Evolutionary conservation across 2,888 invertebrate species (phyloP).

Genomic region (Eupithecia pulchellata): DNA sequence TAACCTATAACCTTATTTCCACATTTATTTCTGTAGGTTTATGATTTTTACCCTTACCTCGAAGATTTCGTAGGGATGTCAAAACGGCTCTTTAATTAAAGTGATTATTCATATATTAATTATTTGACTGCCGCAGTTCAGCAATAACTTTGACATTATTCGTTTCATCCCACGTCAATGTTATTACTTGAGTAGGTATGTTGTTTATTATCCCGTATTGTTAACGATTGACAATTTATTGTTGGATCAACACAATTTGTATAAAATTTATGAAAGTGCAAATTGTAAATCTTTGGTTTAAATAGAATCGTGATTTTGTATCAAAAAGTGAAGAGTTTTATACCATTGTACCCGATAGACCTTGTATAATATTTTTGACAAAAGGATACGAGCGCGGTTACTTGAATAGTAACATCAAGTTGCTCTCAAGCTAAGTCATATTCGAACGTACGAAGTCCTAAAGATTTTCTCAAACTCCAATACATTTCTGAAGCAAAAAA

Average conservation of each 20-base stretch:
- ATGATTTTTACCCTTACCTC: background rate
- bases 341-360: too few relatives aligned
- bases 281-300: background rate
- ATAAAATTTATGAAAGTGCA: background rate
- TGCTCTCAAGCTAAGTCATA: background rate
- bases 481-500: background rate
- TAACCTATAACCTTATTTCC: too few relatives aligned
- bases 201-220: slow-evolving; percentile 61
- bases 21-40: background rate
- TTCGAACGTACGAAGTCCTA: background rate
- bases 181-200: slow-evolving; percentile 59
- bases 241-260: background rate
- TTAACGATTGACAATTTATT: slow-evolving; percentile 21
- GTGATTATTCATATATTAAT: background rate
- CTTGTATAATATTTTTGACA: background rate
- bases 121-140: slow-evolving; percentile 39
- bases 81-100: background rate
- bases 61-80: background rate
- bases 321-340: background rate
- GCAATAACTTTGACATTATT: slow-evolving; percentile 56
- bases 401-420: background rate
- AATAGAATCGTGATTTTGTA: background rate
- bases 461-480: slow-evolving; percentile 1
- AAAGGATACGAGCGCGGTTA: background rate
- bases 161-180: slow-evolving; percentile 59